A percentile compares a stretch with the other conserved stretches of the same genome.
Evolutionary conservation across 1,140 invertebrate species (phyloP).

Genomic region (Drosophila kurseongensis): DNA sequence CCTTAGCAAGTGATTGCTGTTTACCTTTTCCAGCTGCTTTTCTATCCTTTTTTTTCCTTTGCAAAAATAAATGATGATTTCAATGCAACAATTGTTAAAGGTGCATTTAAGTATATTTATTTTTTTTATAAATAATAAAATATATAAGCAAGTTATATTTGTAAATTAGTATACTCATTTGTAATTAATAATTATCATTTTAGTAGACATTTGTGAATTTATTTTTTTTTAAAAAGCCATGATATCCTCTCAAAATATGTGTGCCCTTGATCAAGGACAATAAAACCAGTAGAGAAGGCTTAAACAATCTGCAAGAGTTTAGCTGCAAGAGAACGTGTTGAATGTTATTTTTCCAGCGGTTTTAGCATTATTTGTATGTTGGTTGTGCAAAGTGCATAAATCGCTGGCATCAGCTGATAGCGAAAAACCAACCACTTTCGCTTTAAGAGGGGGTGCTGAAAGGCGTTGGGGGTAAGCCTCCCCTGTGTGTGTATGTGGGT

Average conservation of each 20-base stretch:
- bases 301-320: not conserved
- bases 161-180: too few species aligned
- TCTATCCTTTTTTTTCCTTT: not conserved
- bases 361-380: constrained; percentile 20
- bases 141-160: not conserved
- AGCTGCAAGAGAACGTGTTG: not conserved
- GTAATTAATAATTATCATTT: too few species aligned
- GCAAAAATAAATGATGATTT: too few species aligned
- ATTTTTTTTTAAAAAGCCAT: too few species aligned
- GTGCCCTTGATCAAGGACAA: too few species aligned
- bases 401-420: constrained; percentile 54
- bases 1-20: constrained; percentile 73
- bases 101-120: too few species aligned
- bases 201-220: too few species aligned
- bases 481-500: constrained; percentile 9
- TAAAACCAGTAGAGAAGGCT: not conserved
- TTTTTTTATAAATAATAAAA: not conserved
- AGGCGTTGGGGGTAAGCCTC: not conserved
- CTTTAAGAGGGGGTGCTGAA: constrained; percentile 13
- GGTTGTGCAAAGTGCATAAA: constrained; percentile 35
- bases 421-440: constrained; percentile 38
- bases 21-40: constrained; percentile 35
- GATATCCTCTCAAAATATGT: too few species aligned
- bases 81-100: constrained; percentile 8
- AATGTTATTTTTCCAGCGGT: not conserved